These are phyloP conservation scores for Radopholus similis DNA, from an alignment of 1,140 invertebrate species.

Conservation along the genomic window DNA sequence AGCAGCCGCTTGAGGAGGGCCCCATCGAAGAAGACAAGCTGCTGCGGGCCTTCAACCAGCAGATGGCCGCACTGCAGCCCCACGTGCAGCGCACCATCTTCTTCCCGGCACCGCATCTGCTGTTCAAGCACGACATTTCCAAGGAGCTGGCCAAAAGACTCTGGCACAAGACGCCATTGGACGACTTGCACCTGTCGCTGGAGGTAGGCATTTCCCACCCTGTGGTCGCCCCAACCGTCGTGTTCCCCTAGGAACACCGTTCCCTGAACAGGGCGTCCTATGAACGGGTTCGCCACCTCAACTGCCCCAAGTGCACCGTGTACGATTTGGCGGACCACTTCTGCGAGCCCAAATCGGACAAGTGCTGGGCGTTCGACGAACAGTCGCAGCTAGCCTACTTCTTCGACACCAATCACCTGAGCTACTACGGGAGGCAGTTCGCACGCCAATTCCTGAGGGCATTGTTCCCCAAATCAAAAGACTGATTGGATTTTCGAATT, in stretches of 20 bases:
- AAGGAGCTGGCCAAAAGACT: constrained; percentile 15
- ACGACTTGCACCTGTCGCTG: constrained; percentile 3
- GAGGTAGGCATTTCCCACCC: not conserved
- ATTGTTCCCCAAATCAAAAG: not conserved
- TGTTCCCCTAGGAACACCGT: constrained; percentile 5
- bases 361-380: constrained; percentile 16
- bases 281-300: not conserved
- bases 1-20: not conserved
- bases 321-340: constrained; percentile 11
- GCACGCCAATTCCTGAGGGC: constrained; percentile 2
- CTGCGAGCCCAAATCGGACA: not conserved
- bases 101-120: not conserved
- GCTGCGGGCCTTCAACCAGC: not conserved
- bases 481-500: no score
- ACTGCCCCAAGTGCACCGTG: constrained; percentile 10
- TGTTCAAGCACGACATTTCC: constrained; percentile 10
- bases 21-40: constrained; percentile 4
- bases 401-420: constrained; percentile 21
- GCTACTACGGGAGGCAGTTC: constrained; percentile 6
- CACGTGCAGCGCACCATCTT: not conserved
- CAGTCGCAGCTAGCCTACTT: constrained; percentile 9
- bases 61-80: not conserved
- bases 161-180: constrained; percentile 1
- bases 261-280: not conserved
- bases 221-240: not conserved